These are phyloP conservation scores for Iselma pallidipennis DNA, from an alignment of 2,888 invertebrate genomes.

Conservation along the genomic window DNA sequence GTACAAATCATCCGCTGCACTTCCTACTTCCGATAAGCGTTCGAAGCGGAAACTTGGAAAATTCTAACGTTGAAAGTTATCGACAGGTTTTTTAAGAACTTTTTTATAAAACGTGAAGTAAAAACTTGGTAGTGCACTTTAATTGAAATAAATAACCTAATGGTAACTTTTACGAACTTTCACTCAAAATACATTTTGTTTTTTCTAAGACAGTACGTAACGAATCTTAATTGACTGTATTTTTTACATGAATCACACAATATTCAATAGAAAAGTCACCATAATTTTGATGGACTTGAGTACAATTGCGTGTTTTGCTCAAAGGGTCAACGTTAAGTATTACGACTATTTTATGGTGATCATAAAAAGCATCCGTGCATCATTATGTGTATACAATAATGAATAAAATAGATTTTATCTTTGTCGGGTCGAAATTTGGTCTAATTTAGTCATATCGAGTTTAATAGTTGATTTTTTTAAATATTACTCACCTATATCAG, in stretches of 20 bases:
- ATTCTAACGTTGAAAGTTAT: background rate
- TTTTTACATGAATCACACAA: too few species aligned
- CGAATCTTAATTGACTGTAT: too few species aligned
- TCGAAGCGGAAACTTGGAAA: background rate
- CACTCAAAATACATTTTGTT: too few species aligned
- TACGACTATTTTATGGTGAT: slow-evolving; percentile 22
- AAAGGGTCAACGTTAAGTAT: slow-evolving; percentile 21
- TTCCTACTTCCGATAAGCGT: slow-evolving; percentile 9
- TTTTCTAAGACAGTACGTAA: too few species aligned
- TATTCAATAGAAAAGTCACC: too few species aligned
- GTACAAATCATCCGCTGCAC: slow-evolving; percentile 9
- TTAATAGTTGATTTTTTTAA: background rate
- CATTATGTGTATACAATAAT: slow-evolving; percentile 10
- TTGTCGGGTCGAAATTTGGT: background rate
- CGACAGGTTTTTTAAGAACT: background rate
- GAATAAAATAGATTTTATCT: slow-evolving; percentile 1
- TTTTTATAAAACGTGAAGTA: too few species aligned
- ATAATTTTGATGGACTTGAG: too few species aligned
- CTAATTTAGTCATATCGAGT: background rate
- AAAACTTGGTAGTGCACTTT: too few species aligned
- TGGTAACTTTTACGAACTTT: too few species aligned
- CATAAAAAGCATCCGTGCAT: slow-evolving; percentile 19
- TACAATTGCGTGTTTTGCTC: slow-evolving; percentile 15
- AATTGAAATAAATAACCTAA: too few species aligned
- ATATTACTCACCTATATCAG: slow-evolving; percentile 79